Base-by-base conservation (phyloP, 2,888 invertebrate genomes). In the Nebria brevicollis region DNA sequence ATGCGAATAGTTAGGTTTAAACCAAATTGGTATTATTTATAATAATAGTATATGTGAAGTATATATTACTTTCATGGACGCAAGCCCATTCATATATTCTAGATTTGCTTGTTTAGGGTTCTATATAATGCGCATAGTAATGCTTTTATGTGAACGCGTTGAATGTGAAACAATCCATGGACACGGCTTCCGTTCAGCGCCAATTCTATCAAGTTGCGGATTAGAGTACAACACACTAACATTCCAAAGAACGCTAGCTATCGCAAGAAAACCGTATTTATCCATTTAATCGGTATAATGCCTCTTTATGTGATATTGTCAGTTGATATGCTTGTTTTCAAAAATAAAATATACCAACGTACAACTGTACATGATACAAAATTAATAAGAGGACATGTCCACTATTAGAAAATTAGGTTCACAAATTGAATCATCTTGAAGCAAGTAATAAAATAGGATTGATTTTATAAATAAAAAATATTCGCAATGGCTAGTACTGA, bases 231-330 rank as follows among this genome's bases (percentile, higher is more conserved):
- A 54, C 54, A 54, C 54, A 54, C 54, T 54, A 54, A 54, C 54
- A 13, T 54, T 54, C 54, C 13, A 13, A 54, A 54, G 54, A 7
- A 54, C 54, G 54, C 54, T 2, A 13, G 54, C 54, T 54, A 54
- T 54, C 54, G 54, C 7, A 54, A 54, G 54, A 54, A 54, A 54
- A 54, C 65, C 68, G 72, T 77, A 72, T 77, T 77, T 77, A 77
- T 77, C 77, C 77, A 77, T 77, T 77, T 72, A 77, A 77, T 72
- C 77, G 72, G 54, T 68, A 72, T 72, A 77, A 77, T 77, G 77
- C 34, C 70, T 72, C 77, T 26, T 77, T 72, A 72, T 70, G 54
- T 42, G 43, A 72, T 65, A 77, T 72, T 77, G 41, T 64, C 54
- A 54, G 54, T 54, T 8, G 54, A 54, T 54, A 8, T 54, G 11